A percentile compares a stretch with the other conserved stretches of the same genome.
Evolutionary conservation across 1,140 invertebrate species (phyloP).

Genomic region (Eueides isabella): DNA sequence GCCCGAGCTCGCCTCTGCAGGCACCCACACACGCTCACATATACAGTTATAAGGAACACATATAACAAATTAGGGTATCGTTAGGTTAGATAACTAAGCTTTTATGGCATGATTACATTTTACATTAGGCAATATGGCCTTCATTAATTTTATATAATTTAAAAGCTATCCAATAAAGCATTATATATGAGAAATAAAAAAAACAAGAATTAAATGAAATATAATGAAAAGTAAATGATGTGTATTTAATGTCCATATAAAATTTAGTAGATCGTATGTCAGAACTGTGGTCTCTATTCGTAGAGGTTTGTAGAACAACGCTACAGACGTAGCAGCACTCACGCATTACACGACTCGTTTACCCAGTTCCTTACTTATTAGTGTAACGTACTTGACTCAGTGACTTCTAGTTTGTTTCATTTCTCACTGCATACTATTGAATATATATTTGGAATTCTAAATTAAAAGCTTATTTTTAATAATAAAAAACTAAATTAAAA

Average conservation of each 20-base stretch:
- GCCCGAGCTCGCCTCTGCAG: slow-evolving; percentile 65
- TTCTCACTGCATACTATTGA: neutral
- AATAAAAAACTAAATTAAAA: neutral
- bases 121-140: neutral
- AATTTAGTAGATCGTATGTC: neutral
- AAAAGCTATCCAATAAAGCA: too few species aligned
- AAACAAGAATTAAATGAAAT: neutral
- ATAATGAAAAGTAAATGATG: neutral
- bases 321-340: slow-evolving; percentile 30
- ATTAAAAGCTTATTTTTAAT: neutral
- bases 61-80: slow-evolving; percentile 28
- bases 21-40: slow-evolving; percentile 54
- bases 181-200: neutral
- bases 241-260: neutral
- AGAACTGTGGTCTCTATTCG: neutral
- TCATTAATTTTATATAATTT: neutral
- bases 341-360: slow-evolving; percentile 13
- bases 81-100: slow-evolving; percentile 2
- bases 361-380: slow-evolving; percentile 14
- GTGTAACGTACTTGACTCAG: neutral
- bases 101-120: neutral
- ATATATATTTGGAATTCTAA: neutral
- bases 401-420: neutral
- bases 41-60: slow-evolving; percentile 20
- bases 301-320: slow-evolving; percentile 24